These are phyloP conservation scores for Mormyrops boulengeri DNA, from an alignment of 2,797 vertebrate species.

Conservation along the genomic window DNA sequence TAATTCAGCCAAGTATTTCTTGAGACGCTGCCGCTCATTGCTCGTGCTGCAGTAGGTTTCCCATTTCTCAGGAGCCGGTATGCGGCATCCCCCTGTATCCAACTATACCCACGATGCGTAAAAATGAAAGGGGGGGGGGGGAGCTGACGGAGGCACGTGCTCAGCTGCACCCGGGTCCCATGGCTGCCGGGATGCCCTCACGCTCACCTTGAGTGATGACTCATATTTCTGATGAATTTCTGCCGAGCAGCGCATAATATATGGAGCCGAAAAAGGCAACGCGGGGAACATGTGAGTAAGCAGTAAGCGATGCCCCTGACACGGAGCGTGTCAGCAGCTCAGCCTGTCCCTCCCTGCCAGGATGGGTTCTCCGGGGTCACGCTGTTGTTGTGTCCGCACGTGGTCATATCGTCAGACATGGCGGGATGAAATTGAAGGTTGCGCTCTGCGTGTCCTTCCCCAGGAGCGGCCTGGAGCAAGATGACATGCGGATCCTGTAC, in stretches of 20 bases:
- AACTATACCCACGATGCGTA: background rate
- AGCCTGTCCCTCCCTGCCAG: background rate
- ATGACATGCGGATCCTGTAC: constrained; percentile 96
- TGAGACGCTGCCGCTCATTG: background rate
- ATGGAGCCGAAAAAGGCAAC: background rate
- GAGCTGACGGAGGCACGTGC: background rate
- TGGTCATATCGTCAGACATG: background rate
- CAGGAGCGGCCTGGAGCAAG: constrained; percentile 97
- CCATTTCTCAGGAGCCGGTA: background rate
- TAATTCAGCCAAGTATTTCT: background rate
- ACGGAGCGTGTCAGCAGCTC: background rate
- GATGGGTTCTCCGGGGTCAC: background rate
- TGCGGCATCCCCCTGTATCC: background rate
- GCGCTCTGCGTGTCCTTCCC: constrained; percentile 12
- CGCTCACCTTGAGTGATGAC: background rate
- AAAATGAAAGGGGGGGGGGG: background rate
- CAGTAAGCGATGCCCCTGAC: constrained; percentile 26
- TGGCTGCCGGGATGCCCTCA: background rate
- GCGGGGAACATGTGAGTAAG: constrained; percentile 13
- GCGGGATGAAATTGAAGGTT: background rate
- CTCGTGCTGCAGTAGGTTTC: background rate
- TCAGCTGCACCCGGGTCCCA: background rate
- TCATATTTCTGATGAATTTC: constrained; percentile 16
- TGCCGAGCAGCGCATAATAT: constrained; percentile 2
- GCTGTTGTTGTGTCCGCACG: background rate